Evolutionary conservation across 2,113 vertebrate species (phyloP), one percentile per base, ranked within the genome.

Genomic region (Pollachius pollachius): DNA sequence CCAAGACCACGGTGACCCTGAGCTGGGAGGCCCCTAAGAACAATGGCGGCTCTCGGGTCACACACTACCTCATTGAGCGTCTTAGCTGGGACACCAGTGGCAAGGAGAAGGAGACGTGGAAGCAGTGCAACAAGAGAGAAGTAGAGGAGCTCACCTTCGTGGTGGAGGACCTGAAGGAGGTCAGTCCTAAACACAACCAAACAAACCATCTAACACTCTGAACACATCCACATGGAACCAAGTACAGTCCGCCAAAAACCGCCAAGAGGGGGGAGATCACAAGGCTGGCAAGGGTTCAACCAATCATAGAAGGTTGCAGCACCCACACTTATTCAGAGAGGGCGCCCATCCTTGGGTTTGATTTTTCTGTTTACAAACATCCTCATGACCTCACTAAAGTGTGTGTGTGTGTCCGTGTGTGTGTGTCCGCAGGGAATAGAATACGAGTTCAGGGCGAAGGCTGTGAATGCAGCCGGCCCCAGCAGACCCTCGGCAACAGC

Each of bases 391-490:
- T 21, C 54, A 57, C 54, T 57, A 23, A 61, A 57, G 6, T n/a
- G 30, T 63, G 17, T 82, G 17, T 34, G 37, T 41, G 37, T 61
- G 6, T n/a, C 23, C 60, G 17, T 82, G 17, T 34, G 59, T 1
- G 7, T 70, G 15, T 0, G 13, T 67, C 18, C 70, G 13, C 94
- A 98, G 90, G 97, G 97, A 73, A 95, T 91, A 48, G 94, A 99
- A 70, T 99, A 99, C 3, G 97, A 99, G 88, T 99, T 99, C 90
- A 94, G 97, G 82, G 96, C 95, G 4, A 99, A 98, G 87, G 97
- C 97, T 23, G 97, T 99, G 75, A 99, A 99, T 6, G 96, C 94
- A 52, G 97, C 96, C 7, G 97, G 97, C 64, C 90, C 94, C 37
- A 96, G 97, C 81, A 94, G 95, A 77, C 95, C 97, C 73, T 99